These are phyloP conservation scores for Huso huso DNA, from an alignment of 2,797 vertebrate species.

Conservation along the genomic window DNA sequence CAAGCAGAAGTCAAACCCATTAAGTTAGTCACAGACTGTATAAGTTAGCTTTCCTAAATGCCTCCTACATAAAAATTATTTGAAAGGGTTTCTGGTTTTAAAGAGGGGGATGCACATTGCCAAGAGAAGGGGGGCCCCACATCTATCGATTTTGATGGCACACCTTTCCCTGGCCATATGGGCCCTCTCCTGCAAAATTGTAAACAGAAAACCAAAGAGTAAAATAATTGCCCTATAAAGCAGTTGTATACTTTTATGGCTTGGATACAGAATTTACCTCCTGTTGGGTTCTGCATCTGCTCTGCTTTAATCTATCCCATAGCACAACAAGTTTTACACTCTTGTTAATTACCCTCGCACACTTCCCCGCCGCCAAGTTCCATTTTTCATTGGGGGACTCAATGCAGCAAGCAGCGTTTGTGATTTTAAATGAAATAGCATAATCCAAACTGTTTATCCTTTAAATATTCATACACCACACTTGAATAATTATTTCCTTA, in stretches of 20 bases:
- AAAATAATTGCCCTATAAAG: conserved; percentile 72
- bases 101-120: conserved; percentile 11
- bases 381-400: conserved; percentile 7
- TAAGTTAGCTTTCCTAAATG: conserved; percentile 9
- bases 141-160: conserved; percentile 34
- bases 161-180: conserved; percentile 59
- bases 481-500: conserved; percentile 18
- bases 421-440: conserved; percentile 27
- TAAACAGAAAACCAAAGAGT: conserved; percentile 52
- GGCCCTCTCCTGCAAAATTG: conserved; percentile 51
- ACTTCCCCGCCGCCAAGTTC: conserved; percentile 26
- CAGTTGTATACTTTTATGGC: conserved; percentile 66
- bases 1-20: neutral
- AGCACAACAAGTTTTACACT: conserved; percentile 54
- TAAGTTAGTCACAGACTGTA: conserved; percentile 32
- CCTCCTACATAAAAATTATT: conserved; percentile 13
- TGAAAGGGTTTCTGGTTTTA: conserved; percentile 13
- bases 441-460: conserved; percentile 29
- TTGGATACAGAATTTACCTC: conserved; percentile 57
- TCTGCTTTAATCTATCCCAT: conserved; percentile 45
- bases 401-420: conserved; percentile 6
- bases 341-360: conserved; percentile 46
- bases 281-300: conserved; percentile 66
- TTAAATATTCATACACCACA: conserved; percentile 28
- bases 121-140: conserved; percentile 22